Evolutionary conservation across 2,888 invertebrate genomes (phyloP).

Genomic region (Drosophila yooni): DNA sequence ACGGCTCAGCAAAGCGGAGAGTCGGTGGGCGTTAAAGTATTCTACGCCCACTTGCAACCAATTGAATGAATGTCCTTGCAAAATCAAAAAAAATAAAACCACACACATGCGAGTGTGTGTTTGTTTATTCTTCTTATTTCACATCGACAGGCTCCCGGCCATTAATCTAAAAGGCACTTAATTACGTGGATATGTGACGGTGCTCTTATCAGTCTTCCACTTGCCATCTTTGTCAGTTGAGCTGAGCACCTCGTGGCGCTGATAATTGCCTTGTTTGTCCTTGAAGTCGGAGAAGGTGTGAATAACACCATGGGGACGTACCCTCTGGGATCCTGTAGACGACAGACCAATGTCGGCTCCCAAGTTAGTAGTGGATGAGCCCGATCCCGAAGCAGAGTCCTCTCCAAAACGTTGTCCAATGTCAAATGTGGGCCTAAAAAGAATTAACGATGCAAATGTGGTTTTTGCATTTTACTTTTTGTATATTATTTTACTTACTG

Average conservation of each 20-base stretch:
- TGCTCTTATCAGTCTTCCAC: slow-evolving; percentile 6
- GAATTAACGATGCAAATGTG: not conserved
- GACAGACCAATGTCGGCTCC: not conserved
- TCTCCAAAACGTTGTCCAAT: slow-evolving; percentile 55
- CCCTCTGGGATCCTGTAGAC: not conserved
- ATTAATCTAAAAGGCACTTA: slow-evolving; percentile 14
- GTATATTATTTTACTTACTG: not conserved
- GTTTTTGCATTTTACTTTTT: not conserved
- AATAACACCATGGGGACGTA: not conserved
- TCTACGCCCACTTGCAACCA: slow-evolving; percentile 33
- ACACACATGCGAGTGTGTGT: slow-evolving; percentile 12
- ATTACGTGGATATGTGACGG: slow-evolving; percentile 14
- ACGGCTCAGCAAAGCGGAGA: not conserved
- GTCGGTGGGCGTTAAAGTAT: not conserved
- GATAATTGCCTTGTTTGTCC: slow-evolving; percentile 22
- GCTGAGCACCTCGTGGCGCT: not conserved
- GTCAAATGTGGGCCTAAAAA: slow-evolving; percentile 6
- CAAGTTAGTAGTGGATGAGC: not conserved
- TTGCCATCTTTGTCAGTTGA: slow-evolving; percentile 8
- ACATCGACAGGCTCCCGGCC: slow-evolving; percentile 32
- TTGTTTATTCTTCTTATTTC: slow-evolving; percentile 35
- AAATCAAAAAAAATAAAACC: slow-evolving; percentile 11
- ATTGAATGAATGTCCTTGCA: slow-evolving; percentile 24
- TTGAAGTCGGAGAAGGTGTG: slow-evolving; percentile 1
- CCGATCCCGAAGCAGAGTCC: slow-evolving; percentile 37